Evolutionary conservation across 2,888 invertebrate species (phyloP).

Genomic region (Zygaena filipendulae): DNA sequence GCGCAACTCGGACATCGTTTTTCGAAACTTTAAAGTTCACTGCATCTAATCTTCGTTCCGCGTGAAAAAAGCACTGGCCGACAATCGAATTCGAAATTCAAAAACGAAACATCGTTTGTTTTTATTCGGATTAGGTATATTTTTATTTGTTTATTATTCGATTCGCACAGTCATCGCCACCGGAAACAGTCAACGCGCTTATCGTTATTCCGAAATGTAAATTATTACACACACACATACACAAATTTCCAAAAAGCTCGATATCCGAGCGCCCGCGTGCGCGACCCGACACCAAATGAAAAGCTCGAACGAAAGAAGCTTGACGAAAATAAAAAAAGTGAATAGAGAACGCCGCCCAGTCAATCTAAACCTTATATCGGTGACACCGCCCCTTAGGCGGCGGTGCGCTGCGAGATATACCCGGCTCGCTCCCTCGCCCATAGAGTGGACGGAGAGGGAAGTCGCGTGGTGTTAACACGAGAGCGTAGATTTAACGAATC

Average conservation of each 20-base stretch:
- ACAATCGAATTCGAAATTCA: conserved; percentile 7
- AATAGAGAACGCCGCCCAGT: conserved; percentile 67
- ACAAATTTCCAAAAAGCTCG: neutral
- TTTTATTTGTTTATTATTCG: no score
- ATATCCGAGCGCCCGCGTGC: conserved; percentile 34
- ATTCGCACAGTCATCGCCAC: no score
- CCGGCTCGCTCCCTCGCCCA: conserved; percentile 26
- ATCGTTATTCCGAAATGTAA: no score
- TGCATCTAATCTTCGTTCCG: conserved; percentile 7
- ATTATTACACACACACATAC: no score
- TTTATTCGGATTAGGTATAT: no score
- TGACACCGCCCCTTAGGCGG: conserved; percentile 77
- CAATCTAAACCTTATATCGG: conserved; percentile 64
- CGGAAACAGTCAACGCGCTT: no score
- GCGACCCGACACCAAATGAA: conserved; percentile 58
- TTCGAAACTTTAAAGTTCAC: conserved; percentile 24
- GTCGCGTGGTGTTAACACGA: conserved; percentile 55
- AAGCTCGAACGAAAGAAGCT: conserved; percentile 31
- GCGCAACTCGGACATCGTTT: conserved; percentile 56
- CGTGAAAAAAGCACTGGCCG: neutral
- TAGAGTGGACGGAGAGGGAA: conserved; percentile 28
- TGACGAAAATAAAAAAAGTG: conserved; percentile 47
- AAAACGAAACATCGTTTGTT: conserved; percentile 17
- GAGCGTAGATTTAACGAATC: conserved; percentile 68
- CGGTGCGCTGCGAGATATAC: conserved; percentile 56